phyloP scores from a whole-genome alignment of 2,888 invertebrate genomes.

The Callosobruchus maculatus region DNA sequence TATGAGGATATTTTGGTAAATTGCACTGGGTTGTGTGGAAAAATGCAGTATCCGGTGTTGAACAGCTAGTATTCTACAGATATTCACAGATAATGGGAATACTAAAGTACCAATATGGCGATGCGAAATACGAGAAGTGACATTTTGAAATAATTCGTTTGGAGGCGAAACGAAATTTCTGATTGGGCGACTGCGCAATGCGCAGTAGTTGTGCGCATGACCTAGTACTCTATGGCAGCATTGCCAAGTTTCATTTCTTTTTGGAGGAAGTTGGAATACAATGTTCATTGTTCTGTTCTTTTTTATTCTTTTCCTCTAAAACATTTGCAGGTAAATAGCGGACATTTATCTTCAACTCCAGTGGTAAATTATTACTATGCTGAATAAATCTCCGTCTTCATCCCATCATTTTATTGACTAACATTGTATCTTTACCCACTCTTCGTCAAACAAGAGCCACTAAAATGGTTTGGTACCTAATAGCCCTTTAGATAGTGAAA shows the following conservation, averaged over 20 bases:
- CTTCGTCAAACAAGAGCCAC: too few species aligned
- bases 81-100: constrained; percentile 17
- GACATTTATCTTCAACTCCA: too few species aligned
- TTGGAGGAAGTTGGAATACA: too few species aligned
- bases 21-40: constrained; percentile 8
- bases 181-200: constrained; percentile 9
- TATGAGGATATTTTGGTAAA: constrained; percentile 12
- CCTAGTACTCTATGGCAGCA: neutral
- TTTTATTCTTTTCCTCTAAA: too few species aligned
- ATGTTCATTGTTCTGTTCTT: too few species aligned
- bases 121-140: constrained; percentile 36
- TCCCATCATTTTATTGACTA: too few species aligned
- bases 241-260: neutral
- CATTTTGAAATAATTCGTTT: constrained; percentile 30
- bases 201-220: neutral
- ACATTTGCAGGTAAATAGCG: too few species aligned
- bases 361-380: too few species aligned
- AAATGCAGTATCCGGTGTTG: constrained; percentile 3
- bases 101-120: constrained; percentile 42
- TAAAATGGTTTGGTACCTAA: too few species aligned
- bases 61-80: constrained; percentile 7
- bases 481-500: too few species aligned
- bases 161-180: constrained; percentile 6
- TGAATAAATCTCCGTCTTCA: too few species aligned
- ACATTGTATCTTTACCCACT: too few species aligned